phyloP scores from a whole-genome alignment of 2,888 invertebrate species.

The Parnassius apollo region DNA sequence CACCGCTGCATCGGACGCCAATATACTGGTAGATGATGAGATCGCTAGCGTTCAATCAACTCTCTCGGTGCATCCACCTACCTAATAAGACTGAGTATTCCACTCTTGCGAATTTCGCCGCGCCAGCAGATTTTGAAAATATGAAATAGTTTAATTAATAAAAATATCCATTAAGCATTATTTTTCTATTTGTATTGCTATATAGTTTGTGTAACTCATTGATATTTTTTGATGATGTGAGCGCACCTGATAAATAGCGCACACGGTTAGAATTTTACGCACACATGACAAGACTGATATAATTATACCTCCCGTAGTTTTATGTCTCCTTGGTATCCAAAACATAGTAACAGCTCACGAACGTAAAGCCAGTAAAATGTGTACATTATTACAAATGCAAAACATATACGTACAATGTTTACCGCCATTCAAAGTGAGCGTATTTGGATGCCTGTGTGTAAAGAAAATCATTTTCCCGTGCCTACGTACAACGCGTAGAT shows the following conservation, averaged over 20 bases:
- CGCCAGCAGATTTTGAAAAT: conserved; percentile 2
- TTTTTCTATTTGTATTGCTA: not conserved
- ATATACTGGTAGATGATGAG: conserved; percentile 72
- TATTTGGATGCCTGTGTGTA: conserved; percentile 48
- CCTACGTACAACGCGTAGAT: conserved; percentile 38
- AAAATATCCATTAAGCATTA: not conserved
- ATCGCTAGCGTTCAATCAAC: conserved; percentile 67
- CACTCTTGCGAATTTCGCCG: conserved; percentile 27
- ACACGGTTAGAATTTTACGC: conserved; percentile 40
- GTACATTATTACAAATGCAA: conserved; percentile 51
- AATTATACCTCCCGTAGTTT: conserved; percentile 39
- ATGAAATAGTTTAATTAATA: not conserved
- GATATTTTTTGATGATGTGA: conserved; percentile 10
- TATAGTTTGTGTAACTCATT: not conserved
- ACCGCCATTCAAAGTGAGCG: conserved; percentile 38
- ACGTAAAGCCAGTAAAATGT: conserved; percentile 55
- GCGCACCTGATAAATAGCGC: conserved; percentile 46
- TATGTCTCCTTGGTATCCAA: conserved; percentile 62
- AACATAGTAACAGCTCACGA: conserved; percentile 72
- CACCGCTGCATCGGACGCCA: conserved; percentile 64
- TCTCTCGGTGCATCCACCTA: conserved; percentile 66
- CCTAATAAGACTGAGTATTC: conserved; percentile 57
- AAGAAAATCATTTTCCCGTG: conserved; percentile 63
- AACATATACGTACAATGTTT: conserved; percentile 48
- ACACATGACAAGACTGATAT: conserved; percentile 41